Base-by-base conservation (phyloP, 1,140 invertebrate genomes). In the Samia ricini region DNA sequence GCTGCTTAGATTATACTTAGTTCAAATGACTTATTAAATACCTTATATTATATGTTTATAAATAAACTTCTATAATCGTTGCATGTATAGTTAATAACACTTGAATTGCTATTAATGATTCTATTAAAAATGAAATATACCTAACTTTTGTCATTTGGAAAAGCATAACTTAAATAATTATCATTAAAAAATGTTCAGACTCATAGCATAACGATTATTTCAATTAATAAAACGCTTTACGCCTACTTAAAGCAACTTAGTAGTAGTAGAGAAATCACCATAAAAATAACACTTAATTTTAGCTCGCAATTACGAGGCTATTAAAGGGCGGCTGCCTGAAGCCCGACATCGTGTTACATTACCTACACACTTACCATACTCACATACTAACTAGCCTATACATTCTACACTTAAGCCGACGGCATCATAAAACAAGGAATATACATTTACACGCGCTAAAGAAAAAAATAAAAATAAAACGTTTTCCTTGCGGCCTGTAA, bases 271-370 rank as follows among this genome's bases (percentile, higher is more conserved):
- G 87, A 85, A 88, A 89, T 89, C 85, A 89, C 78, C 85, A 89
- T 89, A 89, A 89, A 89, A 89, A 88, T 89, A 89, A 89, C 87
- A 89, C 87, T 89, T 89, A 89, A 89, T 89, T 89, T 89, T 76
- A 89, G 84, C 70, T 83, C 77, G 82, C 82, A 85, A 88, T 89
- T 87, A 88, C 80, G 79, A 83, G 64, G 86, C 73, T 61, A 76
- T 89, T 85, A 89, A 89, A 83, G 85, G 84, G 79, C 77, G 75
- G 77, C 80, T 84, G 81, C 81, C 76, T 79, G 73, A 66, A 74
- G 68, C 77, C 69, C 76, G 69, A 78, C 75, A 76, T 66, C 60
- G 77, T 77, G 83, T 85, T 81, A 88, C 83, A 77, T 85, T 81
- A 82, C 72, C 76, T 84, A 65, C 58, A 69, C 71, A 73, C 65